Conservation (phyloP, 2,113 vertebrate species). For the Thalassoma bifasciatum region DNA sequence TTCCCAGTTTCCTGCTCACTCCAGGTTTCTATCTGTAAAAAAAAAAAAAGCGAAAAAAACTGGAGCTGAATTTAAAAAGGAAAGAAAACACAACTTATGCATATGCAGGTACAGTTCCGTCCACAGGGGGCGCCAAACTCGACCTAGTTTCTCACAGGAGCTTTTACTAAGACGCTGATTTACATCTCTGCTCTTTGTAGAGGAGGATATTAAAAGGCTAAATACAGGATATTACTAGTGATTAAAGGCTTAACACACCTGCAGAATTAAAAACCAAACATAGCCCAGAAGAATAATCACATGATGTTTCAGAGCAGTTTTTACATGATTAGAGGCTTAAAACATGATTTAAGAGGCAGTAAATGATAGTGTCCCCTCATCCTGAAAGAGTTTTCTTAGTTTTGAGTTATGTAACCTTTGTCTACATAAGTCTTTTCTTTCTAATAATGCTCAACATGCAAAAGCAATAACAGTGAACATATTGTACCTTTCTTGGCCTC, state of each 20-base stretch:
- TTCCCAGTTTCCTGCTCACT: too few species aligned
- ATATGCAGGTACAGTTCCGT: too few species aligned
- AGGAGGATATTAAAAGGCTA: too few species aligned
- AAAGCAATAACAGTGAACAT: slow-evolving; percentile 61
- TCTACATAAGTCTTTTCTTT: slow-evolving; percentile 26
- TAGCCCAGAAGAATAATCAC: too few species aligned
- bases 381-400: slow-evolving; percentile 14
- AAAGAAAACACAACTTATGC: too few species aligned
- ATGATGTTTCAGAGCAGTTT: background rate
- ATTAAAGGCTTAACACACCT: background rate
- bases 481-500: background rate
- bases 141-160: too few species aligned
- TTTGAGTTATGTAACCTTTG: slow-evolving; percentile 28
- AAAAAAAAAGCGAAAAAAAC: too few species aligned
- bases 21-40: too few species aligned
- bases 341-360: background rate
- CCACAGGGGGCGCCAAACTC: too few species aligned
- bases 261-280: background rate
- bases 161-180: too few species aligned
- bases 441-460: slow-evolving; percentile 24
- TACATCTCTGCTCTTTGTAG: too few species aligned
- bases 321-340: background rate
- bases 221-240: background rate
- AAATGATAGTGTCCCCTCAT: background rate
- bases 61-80: too few species aligned